Percentiles rank a stretch among this genome's conserved stretches.
Conservation (phyloP, 2,113 vertebrate species). For the Stictonetta naevosa region DNA sequence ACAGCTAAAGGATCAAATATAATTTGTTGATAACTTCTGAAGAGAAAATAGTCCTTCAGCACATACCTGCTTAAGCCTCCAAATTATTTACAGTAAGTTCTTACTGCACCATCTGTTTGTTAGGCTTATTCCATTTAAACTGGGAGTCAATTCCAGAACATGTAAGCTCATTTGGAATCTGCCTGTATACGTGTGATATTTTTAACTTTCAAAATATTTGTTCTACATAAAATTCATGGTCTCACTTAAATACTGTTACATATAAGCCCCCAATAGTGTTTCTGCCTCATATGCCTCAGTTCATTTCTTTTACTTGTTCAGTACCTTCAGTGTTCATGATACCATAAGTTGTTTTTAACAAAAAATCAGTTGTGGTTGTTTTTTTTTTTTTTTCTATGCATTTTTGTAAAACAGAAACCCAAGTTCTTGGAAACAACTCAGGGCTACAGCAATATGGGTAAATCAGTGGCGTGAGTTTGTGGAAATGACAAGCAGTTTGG, state of each 20-base stretch:
- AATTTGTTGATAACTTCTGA: neutral
- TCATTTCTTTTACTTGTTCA: neutral
- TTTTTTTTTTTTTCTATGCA: neutral
- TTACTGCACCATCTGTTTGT: neutral
- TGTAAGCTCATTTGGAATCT: neutral
- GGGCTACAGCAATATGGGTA: neutral
- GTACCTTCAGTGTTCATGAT: neutral
- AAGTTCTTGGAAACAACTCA: neutral
- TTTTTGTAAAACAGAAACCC: neutral
- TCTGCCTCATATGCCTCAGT: neutral
- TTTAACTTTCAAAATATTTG: neutral
- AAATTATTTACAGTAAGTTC: neutral
- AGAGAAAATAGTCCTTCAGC: neutral
- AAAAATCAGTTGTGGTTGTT: neutral
- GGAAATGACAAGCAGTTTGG: neutral
- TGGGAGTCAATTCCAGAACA: neutral
- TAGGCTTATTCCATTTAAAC: neutral
- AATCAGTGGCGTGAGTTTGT: neutral
- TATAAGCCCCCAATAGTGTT: neutral
- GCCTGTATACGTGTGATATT: neutral
- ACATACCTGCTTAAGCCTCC: neutral
- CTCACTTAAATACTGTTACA: neutral
- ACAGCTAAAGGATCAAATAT: neutral
- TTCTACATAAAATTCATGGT: neutral
- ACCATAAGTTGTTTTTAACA: neutral